phyloP scores from a whole-genome alignment of 2,113 vertebrate species.

The Mohoua ochrocephala region DNA sequence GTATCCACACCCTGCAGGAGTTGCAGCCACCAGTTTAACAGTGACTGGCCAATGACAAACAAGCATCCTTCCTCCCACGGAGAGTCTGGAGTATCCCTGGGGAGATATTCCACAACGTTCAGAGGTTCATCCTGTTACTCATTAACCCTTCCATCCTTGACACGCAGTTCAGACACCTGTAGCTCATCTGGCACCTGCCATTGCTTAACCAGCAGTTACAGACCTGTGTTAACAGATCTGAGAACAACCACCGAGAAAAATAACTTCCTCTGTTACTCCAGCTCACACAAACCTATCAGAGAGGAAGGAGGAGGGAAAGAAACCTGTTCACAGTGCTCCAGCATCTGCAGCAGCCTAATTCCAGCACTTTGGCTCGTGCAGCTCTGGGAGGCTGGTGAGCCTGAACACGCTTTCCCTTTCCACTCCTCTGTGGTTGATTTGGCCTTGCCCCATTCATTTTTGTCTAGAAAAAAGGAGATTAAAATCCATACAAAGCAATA shows the following conservation, averaged over 20 bases:
- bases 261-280: not conserved
- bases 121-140: not conserved
- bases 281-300: not conserved
- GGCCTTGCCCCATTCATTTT: not conserved
- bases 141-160: constrained; percentile 42
- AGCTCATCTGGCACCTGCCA: not conserved
- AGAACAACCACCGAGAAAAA: not conserved
- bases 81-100: not conserved
- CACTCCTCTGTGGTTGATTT: not conserved
- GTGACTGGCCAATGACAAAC: not conserved
- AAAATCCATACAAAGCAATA: not conserved
- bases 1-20: not conserved
- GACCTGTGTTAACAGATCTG: not conserved
- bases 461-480: not conserved
- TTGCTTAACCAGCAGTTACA: not conserved
- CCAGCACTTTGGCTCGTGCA: not conserved
- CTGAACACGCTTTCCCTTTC: not conserved
- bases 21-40: not conserved
- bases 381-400: not conserved
- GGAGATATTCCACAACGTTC: not conserved
- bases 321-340: not conserved
- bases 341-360: not conserved
- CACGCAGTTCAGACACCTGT: not conserved
- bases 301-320: not conserved
- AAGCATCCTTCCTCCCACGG: not conserved